phyloP scores from a whole-genome alignment of 2,797 vertebrate genomes.

The Lophotriccus pileatus region DNA sequence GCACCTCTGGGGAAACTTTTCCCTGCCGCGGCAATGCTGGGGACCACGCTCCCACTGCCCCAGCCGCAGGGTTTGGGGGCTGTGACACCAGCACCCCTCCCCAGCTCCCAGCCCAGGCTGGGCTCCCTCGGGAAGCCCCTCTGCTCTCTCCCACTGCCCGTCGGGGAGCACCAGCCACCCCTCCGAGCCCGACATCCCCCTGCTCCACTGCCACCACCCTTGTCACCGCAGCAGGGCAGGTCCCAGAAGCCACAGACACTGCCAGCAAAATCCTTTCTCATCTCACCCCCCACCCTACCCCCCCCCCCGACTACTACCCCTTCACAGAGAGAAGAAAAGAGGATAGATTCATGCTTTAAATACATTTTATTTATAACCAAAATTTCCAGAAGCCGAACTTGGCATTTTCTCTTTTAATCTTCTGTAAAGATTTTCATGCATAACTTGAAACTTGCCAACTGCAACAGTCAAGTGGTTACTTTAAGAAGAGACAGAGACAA shows the following conservation, averaged over 20 bases:
- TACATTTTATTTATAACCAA: constrained; percentile 65
- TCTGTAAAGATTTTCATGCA: constrained; percentile 53
- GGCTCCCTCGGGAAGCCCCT: neutral
- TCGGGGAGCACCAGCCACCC: neutral
- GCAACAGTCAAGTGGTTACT: constrained; percentile 58
- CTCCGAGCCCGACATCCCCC: neutral
- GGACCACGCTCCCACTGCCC: rapidly evolving
- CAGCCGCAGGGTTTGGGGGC: rapidly evolving
- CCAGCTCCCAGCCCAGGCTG: rapidly evolving
- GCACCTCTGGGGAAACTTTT: rapidly evolving
- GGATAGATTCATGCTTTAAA: constrained; percentile 54
- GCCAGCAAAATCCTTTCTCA: neutral
- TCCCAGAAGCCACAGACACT: neutral
- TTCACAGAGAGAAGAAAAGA: neutral
- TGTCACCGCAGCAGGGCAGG: neutral
- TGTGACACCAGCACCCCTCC: neutral
- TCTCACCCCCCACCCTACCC: rapidly evolving
- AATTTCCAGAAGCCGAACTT: constrained; percentile 52
- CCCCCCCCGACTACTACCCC: neutral
- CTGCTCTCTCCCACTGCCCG: neutral
- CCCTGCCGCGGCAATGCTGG: rapidly evolving
- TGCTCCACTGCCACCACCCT: neutral
- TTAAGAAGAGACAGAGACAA: constrained; percentile 56
- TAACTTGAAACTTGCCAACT: constrained; percentile 67
- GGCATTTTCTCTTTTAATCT: neutral